Evolutionary conservation across 2,113 vertebrate species (phyloP), one percentile per base, ranked within the genome.

Genomic region (Sarotherodon lohbergeri): DNA sequence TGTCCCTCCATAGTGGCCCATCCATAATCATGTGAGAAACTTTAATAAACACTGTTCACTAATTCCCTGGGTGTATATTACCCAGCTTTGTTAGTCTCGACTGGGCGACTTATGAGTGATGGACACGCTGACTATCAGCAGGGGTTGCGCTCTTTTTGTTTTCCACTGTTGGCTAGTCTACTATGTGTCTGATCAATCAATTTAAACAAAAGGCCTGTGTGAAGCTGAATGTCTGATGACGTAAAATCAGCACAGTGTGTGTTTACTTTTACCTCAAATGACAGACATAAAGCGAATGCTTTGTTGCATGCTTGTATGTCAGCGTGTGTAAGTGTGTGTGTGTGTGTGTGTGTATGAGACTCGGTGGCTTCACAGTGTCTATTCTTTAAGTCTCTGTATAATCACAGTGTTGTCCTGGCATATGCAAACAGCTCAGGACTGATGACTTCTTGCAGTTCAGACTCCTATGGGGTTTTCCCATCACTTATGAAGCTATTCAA

Each of bases 131-230:
- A 86, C 81, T 29, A 46, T 68, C 92, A 91, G 88, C 80, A 71
- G 91, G 90, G 84, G 86, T 56, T 80, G 27, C 4, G 34, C 86
- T 82, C 80, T 88, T 90, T 88, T 92, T 93, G 90, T 86, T 88
- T 95, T 83, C 32, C 7, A 27, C 81, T 90, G 57, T 83, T 59
- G 8, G 22, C n/a, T 24, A 8, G 71, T 87, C 90, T 83, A 59
- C 83, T 55, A 27, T 66, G 81, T 85, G 88, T 90, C 90, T 90
- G 82, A 95, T 95, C 85, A 92, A 93, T 95, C 91, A 93, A 92
- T 76, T n/a, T 54, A 16, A 85, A 93, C 94, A 93, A 94, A 92
- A 85, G 91, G 55, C 71, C 83, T 61, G 61, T 76, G 71, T 83
- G 50, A 61, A 91, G 50, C 73, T 86, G 91, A 91, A 93, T 91